Evolutionary conservation across 2,113 vertebrate species (phyloP), one percentile per base, ranked within the genome.

Genomic region (Ascaphus truei): DNA sequence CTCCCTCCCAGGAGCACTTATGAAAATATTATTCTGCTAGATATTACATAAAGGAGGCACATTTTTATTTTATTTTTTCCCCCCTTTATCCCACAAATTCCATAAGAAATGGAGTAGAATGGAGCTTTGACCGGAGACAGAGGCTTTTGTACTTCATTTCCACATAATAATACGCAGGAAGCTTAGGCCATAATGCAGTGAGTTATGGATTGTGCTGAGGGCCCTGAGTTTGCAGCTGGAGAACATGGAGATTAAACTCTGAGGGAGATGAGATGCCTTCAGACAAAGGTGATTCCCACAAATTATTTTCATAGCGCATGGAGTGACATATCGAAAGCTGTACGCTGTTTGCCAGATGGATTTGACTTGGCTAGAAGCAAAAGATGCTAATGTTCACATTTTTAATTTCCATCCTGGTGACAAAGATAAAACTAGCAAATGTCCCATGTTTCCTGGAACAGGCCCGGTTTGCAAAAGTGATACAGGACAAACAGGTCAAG

Each of bases 261-360:
- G 1, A 74, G 65, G 72, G 76, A 75, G 77, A 63, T 16, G 73
- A 81, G 78, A 81, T 78, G 77, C 79, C 79, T 75, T 82, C 82
- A 85, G 80, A 80, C 80, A 80, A 82, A 88, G 79, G 79, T 84
- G 80, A 84, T 76, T 73, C 75, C 57, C 33, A 72, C 80, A 74
- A 84, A 83, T 90, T 85, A 76, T 77, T 73, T 86, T 86, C 76
- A 80, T 79, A 76, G 83, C 72, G 75, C 74, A 75, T n/a, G 73
- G 69, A 86, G 74, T 79, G 84, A 83, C 81, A 87, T 57, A 74
- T 80, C 78, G 84, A 82, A 88, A 80, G 77, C 34, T 36, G 63
- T 77, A 76, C 72, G 77, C 83, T 89, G 79, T 87, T 79, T 84
- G 84, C 74, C 66, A 72, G 67, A 43, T 57, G 71, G 77, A 82